Evolutionary conservation across 1,140 invertebrate species (phyloP).

Genomic region (Dolichoris vasculosae): DNA sequence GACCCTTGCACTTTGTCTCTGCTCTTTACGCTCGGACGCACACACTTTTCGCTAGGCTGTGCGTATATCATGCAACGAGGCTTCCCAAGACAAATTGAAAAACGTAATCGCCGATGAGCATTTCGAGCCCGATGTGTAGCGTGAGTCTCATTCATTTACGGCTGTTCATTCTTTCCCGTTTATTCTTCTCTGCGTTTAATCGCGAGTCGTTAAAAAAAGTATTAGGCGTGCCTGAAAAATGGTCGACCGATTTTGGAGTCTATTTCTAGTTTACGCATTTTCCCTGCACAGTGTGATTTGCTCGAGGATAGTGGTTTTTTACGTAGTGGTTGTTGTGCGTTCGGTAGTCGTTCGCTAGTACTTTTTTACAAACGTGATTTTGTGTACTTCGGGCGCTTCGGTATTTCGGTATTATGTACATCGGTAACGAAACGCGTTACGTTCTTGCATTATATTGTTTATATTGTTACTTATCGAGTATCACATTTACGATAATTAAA

Average conservation of each 20-base stretch:
- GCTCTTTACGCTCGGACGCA: background rate
- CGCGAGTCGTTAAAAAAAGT: background rate
- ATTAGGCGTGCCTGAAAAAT: slow-evolving; percentile 31
- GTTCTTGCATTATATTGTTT: background rate
- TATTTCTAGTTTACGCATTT: slow-evolving; percentile 11
- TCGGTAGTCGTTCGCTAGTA: background rate
- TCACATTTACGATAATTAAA: no score
- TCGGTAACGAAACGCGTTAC: background rate
- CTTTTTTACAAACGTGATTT: background rate
- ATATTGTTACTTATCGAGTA: background rate
- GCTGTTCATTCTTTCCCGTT: background rate
- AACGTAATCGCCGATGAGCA: slow-evolving; percentile 5
- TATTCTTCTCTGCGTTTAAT: background rate
- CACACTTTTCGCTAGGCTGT: background rate
- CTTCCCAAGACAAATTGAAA: background rate
- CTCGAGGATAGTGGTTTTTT: background rate
- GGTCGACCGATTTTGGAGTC: slow-evolving; percentile 6
- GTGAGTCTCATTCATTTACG: slow-evolving; percentile 7
- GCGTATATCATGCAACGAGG: slow-evolving; percentile 30
- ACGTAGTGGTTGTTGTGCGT: background rate
- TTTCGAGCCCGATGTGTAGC: slow-evolving; percentile 22
- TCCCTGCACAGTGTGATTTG: background rate
- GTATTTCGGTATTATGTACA: background rate
- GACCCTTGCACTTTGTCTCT: background rate
- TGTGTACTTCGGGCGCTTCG: background rate